A percentile compares a stretch with the other conserved stretches of the same genome.
These are phyloP conservation scores for Lithophane socia DNA, from an alignment of 2,888 invertebrate species.

Conservation along the genomic window DNA sequence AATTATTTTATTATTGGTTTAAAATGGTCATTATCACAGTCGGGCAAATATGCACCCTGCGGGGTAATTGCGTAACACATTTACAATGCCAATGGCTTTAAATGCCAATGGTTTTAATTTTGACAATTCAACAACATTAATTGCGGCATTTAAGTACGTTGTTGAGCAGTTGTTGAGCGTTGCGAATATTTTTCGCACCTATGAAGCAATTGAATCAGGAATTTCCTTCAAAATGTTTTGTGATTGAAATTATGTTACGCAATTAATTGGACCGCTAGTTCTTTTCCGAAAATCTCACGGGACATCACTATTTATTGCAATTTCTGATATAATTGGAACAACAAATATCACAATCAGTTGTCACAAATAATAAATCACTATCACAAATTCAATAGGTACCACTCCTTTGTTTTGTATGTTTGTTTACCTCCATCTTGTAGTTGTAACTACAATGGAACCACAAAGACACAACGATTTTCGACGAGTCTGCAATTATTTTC, in stretches of 20 bases:
- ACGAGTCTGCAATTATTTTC: constrained; percentile 7
- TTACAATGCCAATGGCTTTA: neutral
- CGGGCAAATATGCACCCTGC: neutral
- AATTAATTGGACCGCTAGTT: neutral
- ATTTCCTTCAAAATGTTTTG: neutral
- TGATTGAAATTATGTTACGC: neutral
- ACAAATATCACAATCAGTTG: neutral
- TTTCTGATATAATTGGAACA: neutral
- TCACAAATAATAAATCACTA: neutral
- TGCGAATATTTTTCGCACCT: neutral
- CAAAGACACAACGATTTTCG: neutral
- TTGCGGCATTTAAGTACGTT: no score
- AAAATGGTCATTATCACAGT: neutral
- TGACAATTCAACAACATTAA: neutral
- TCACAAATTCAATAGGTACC: neutral
- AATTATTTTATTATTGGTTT: neutral
- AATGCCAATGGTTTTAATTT: neutral
- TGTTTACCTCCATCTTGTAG: neutral
- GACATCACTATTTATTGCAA: neutral
- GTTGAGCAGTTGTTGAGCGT: no score
- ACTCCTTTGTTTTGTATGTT: neutral
- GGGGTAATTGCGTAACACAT: neutral
- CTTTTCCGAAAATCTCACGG: neutral
- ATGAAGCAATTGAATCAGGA: neutral
- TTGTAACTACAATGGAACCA: neutral